phyloP scores from a whole-genome alignment of 1,140 invertebrate species.

The Drosophila subobscura region DNA sequence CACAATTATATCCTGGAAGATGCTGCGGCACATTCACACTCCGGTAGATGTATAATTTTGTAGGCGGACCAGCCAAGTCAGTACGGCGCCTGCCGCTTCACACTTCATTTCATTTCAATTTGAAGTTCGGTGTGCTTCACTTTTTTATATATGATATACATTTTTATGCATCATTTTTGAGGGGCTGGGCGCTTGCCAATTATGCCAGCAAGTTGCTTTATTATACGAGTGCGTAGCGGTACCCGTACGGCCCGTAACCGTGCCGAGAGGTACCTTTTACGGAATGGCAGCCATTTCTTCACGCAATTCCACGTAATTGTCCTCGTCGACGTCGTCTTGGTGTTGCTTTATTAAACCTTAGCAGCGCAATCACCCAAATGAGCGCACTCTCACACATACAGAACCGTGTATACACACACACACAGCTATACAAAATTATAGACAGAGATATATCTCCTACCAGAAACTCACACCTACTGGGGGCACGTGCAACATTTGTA shows the following conservation, averaged over 20 bases:
- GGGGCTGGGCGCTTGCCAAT: constrained; percentile 63
- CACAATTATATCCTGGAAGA: constrained; percentile 35
- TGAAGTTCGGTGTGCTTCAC: constrained; percentile 38
- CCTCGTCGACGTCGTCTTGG: constrained; percentile 58
- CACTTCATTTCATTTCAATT: constrained; percentile 76
- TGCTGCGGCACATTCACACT: neutral
- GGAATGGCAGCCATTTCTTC: constrained; percentile 62
- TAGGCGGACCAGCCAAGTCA: constrained; percentile 7
- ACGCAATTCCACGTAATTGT: constrained; percentile 39
- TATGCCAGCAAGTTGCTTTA: constrained; percentile 75
- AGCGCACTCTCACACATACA: constrained; percentile 51
- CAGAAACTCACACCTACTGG: constrained; percentile 46
- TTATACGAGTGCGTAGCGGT: constrained; percentile 34
- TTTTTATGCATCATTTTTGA: constrained; percentile 33
- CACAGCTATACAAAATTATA: constrained; percentile 1
- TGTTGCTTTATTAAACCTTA: constrained; percentile 77
- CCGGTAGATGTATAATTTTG: neutral
- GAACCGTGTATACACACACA: constrained; percentile 7
- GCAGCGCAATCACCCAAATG: constrained; percentile 72
- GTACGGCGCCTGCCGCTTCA: constrained; percentile 43
- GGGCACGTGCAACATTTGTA: constrained; percentile 77
- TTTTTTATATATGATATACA: constrained; percentile 52
- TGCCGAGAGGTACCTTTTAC: constrained; percentile 15
- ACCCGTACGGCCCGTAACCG: neutral
- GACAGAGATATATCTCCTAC: constrained; percentile 17